phyloP scores from a whole-genome alignment of 64 coral and sea anemone species.

The Montipora sp. region DNA sequence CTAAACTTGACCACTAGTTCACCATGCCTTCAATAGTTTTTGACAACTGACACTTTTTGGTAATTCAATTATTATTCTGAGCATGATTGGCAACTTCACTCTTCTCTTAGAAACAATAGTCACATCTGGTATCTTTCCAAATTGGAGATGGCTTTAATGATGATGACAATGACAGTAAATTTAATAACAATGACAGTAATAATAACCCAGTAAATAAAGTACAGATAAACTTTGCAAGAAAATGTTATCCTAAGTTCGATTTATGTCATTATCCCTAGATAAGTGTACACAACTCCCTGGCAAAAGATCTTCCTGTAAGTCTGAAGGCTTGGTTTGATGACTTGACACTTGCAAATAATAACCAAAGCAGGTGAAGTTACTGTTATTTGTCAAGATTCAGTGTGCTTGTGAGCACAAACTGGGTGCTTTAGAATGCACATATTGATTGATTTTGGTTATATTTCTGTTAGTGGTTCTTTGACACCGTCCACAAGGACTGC shows the following conservation, averaged over 20 bases:
- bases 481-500: not conserved
- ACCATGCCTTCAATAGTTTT: not conserved
- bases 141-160: too few relatives aligned
- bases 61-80: not conserved
- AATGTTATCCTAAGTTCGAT: too few relatives aligned
- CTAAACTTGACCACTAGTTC: not conserved
- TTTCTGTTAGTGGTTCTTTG: not conserved
- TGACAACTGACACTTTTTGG: not conserved
- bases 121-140: too few relatives aligned
- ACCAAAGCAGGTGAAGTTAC: constrained; percentile 19
- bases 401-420: not conserved
- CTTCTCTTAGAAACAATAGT: not conserved
- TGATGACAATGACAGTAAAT: too few relatives aligned
- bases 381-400: not conserved
- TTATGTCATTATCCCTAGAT: not conserved
- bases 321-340: not conserved
- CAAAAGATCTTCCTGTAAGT: constrained; percentile 29
- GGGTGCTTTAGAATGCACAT: not conserved
- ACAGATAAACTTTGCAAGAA: too few relatives aligned
- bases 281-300: not conserved
- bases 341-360: not conserved
- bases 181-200: too few relatives aligned
- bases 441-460: not conserved
- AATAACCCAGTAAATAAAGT: too few relatives aligned
- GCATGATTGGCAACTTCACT: not conserved